Evolutionary conservation across 1,140 invertebrate genomes (phyloP).

Genomic region (Hormaphis cornu): DNA sequence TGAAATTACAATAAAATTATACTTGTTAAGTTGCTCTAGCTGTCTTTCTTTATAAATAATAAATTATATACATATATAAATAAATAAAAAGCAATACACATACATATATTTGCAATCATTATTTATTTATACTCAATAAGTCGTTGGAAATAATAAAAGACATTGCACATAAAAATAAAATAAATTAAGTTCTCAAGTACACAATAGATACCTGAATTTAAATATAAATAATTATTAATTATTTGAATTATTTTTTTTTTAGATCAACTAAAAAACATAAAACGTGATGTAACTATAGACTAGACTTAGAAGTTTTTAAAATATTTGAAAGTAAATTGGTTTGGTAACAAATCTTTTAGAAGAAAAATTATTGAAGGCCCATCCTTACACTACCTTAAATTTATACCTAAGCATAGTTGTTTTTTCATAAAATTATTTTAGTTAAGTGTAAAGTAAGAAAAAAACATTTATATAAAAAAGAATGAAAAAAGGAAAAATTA

Average conservation of each 20-base stretch:
- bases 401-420: slow-evolving; percentile 7
- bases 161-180: neutral
- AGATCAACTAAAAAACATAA: neutral
- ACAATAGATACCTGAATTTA: neutral
- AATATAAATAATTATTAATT: no score
- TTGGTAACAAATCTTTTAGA: slow-evolving; percentile 8
- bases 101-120: no score
- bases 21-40: no score
- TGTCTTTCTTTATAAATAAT: no score
- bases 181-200: neutral
- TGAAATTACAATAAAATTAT: no score
- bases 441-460: slow-evolving; percentile 13
- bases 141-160: no score
- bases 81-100: no score
- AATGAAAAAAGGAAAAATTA: neutral
- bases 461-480: slow-evolving; percentile 19
- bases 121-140: neutral
- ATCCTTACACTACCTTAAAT: slow-evolving; percentile 26
- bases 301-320: slow-evolving; percentile 10
- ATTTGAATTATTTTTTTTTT: neutral
- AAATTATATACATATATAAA: no score
- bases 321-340: neutral
- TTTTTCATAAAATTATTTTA: neutral
- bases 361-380: slow-evolving; percentile 1
- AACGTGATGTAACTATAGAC: neutral